Percentiles rank a stretch among this genome's conserved stretches.
These are phyloP conservation scores for Apotomis turbidana DNA, from an alignment of 2,888 invertebrate species.

Conservation along the genomic window DNA sequence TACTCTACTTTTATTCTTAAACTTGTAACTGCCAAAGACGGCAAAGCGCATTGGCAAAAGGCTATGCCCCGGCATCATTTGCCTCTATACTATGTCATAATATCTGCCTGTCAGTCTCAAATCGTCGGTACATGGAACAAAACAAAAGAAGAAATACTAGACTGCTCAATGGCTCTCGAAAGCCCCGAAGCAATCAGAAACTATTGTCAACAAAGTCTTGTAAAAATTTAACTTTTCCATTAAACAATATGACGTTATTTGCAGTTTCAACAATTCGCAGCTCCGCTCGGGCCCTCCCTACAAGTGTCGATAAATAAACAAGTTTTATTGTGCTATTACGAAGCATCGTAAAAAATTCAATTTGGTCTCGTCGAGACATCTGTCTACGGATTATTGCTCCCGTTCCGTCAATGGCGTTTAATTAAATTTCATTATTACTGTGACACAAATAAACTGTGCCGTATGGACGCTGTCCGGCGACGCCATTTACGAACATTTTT, in stretches of 20 bases:
- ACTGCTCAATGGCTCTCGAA: no score
- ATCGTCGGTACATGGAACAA: no score
- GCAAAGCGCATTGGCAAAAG: no score
- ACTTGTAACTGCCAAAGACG: no score
- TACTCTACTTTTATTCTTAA: no score
- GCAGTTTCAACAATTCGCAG: not conserved
- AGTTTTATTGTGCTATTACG: constrained; percentile 57
- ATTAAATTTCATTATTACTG: constrained; percentile 33
- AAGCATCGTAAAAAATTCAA: constrained; percentile 61
- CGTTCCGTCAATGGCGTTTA: constrained; percentile 20
- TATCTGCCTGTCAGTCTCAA: no score
- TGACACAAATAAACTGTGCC: constrained; percentile 8
- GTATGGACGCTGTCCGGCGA: not conserved
- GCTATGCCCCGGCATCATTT: no score
- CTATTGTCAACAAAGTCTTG: not conserved
- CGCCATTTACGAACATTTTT: not conserved
- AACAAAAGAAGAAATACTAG: no score
- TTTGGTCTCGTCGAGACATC: constrained; percentile 51
- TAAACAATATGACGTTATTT: constrained; percentile 13
- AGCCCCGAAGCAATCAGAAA: not conserved
- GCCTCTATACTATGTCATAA: no score
- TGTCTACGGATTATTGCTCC: constrained; percentile 37
- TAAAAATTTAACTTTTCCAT: not conserved
- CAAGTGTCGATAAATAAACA: constrained; percentile 42
- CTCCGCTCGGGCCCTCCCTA: constrained; percentile 4